Evolutionary conservation across 1,140 invertebrate genomes (phyloP), one percentile per base, ranked within the genome.

Genomic region (Planococcus citri): DNA sequence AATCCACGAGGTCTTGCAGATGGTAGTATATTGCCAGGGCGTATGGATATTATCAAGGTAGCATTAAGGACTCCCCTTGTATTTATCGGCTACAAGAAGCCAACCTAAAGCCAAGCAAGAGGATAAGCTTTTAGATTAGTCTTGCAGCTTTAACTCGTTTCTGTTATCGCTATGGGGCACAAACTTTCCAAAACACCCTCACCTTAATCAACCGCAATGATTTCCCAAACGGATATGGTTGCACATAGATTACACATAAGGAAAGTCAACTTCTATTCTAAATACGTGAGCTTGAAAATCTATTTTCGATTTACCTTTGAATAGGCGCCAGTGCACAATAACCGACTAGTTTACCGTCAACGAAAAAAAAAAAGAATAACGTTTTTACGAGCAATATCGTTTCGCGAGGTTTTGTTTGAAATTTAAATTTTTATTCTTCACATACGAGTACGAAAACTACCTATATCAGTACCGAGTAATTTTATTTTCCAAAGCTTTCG

Each of bases 101-200:
- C 10, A 64, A 25, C 22, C 17, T 64, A 12, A 27, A 24, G 22
- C 60, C 8, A 17, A 64, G 21, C 10, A 20, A 64, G 25, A 27
- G 21, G 22, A 27, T 25, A 64, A 64, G 60, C 22, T 64, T 64
- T 64, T 25, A 64, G 60, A 64, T 64, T 64, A 64, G 60, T 10
- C 25, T 64, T 64, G 21, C 60, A 27, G 22, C 8, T 27, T 24
- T 9, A 24, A 25, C 25, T 10, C 8, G 20, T 64, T 25, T 64
- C 22, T 64, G 60, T 64, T 64, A 64, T 64, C 60, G 60, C 60
- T 64, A 64, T 64, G 10, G 22, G 60, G 60, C 60, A 64, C 21
- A 64, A 64, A 64, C 60, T 64, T 64, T 64, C 60, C 25, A 27
- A 64, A 64, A 64, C 60, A 64, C 60, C 60, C 60, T 64, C 60